These are phyloP conservation scores for Lucilia cuprina DNA, from an alignment of 1,140 invertebrate genomes.

Conservation along the genomic window DNA sequence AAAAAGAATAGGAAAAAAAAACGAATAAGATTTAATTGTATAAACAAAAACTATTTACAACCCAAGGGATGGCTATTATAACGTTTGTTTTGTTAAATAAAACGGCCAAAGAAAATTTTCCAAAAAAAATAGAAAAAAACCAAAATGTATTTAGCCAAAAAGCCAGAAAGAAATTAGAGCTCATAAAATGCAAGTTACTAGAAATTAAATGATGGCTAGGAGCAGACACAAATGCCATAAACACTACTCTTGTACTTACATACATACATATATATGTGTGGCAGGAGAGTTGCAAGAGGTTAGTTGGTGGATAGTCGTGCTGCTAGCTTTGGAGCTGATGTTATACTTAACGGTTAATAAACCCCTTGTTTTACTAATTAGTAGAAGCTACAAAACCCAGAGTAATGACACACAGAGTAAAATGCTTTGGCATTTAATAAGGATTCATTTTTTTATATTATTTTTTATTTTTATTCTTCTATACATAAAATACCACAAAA, in stretches of 20 bases:
- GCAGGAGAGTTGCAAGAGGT: neutral
- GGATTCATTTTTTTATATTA: neutral
- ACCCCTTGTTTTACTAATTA: constrained; percentile 7
- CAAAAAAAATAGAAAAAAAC: neutral
- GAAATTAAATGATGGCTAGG: neutral
- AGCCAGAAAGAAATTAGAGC: neutral
- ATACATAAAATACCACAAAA: neutral
- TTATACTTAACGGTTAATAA: constrained; percentile 1
- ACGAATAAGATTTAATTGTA: neutral
- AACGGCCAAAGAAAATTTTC: neutral
- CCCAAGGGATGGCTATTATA: constrained; percentile 3
- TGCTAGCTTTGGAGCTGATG: neutral
- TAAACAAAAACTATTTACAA: constrained; percentile 2
- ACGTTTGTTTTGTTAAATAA: constrained; percentile 15
- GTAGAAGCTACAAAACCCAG: neutral
- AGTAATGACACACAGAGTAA: neutral
- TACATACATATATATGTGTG: neutral
- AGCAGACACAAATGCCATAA: too few relatives aligned
- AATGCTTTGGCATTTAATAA: neutral
- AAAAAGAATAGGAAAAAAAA: neutral
- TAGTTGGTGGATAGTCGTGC: too few relatives aligned
- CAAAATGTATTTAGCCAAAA: neutral
- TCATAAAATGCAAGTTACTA: neutral
- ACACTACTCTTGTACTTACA: too few relatives aligned
- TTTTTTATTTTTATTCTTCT: neutral